Conservation (phyloP, 2,797 vertebrate genomes). For the Sebastes steindachneri region DNA sequence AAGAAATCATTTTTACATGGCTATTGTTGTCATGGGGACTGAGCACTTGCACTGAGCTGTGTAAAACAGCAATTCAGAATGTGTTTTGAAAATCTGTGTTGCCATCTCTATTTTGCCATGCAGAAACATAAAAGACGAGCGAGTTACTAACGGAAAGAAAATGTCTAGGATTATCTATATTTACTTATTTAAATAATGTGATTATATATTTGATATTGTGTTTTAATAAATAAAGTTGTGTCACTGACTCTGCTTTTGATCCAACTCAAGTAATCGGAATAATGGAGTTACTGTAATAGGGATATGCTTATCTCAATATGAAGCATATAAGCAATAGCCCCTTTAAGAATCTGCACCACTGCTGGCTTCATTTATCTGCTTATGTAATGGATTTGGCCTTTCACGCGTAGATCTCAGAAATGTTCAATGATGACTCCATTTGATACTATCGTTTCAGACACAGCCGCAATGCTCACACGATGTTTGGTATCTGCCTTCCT, state of each 20-base stretch:
- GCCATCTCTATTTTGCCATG: slow-evolving; percentile 13
- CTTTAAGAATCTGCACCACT: not conserved
- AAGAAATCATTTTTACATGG: slow-evolving; percentile 58
- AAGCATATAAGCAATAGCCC: not conserved
- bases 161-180: not conserved
- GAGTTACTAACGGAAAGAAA: not conserved
- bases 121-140: not conserved
- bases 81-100: slow-evolving; percentile 32
- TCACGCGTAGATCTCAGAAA: not conserved
- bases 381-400: not conserved
- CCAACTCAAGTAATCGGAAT: not conserved
- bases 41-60: slow-evolving; percentile 42
- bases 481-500: not conserved
- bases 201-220: not conserved
- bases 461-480: not conserved
- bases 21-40: slow-evolving; percentile 66
- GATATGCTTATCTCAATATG: not conserved
- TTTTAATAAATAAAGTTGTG: not conserved
- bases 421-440: not conserved
- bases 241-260: not conserved
- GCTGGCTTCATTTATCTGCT: not conserved
- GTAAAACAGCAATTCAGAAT: slow-evolving; percentile 48
- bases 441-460: not conserved
- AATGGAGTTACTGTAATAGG: not conserved
- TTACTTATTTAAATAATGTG: not conserved